Evolutionary conservation across 2,888 invertebrate genomes (phyloP), one percentile per base, ranked within the genome.

Genomic region (Nezara viridula): DNA sequence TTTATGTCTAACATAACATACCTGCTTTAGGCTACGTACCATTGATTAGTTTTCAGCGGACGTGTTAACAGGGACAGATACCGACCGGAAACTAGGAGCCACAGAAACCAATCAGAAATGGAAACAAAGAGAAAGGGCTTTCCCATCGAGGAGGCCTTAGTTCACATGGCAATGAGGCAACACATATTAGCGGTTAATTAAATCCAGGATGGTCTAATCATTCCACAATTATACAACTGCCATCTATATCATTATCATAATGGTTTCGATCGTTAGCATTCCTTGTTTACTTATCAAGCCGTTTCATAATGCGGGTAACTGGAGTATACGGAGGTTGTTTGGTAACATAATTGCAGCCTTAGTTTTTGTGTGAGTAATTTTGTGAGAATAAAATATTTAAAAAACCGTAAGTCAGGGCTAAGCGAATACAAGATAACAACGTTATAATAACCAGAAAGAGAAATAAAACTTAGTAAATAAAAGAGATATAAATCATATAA

Each of bases 181-280:
- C 32, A 37, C 21, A 73, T 73, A 73, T 73, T 73, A 73, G 66
- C 66, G 66, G 19, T 21, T 73, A 73, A 73, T 73, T 73, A 73
- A 73, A 73, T 73, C 66, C 66, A 73, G 66, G 66, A 73, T 73
- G 66, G 66, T 73, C 66, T 73, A 73, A 73, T 73, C 66, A 73
- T 73, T 19, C 19, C 21, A 73, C 37, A 32, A 73, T 73, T 73
- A 73, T 73, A 73, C 66, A 73, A 73, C 66, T 73, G 66, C 66
- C 66, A 73, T 73, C 66, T 73, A 19, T 37, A 73, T 73, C 66
- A 73, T 73, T 73, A 73, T 73, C 66, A 73, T 73, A 73, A 73
- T 73, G 66, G 19, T 73, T 73, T 73, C 66, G 66, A 73, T 73
- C 66, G 66, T 73, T 73, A 73, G 66, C 66, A 73, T 73, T 37